Evolutionary conservation across 2,113 vertebrate genomes (phyloP).

Genomic region (Gulo gulo): DNA sequence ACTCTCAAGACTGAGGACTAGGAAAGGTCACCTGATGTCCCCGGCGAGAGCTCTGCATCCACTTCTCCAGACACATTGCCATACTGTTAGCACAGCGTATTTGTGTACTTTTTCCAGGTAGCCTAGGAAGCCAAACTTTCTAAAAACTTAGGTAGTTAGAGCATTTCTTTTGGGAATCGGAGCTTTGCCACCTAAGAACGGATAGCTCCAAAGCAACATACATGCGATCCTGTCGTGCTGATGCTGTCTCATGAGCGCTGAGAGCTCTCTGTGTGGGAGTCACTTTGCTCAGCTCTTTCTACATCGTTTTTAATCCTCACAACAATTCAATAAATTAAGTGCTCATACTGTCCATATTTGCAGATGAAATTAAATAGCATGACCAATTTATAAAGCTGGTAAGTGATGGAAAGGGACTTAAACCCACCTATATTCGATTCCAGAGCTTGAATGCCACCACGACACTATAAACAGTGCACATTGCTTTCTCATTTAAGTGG

Average conservation of each 20-base stretch:
- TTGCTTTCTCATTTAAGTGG: background rate
- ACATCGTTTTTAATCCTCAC: background rate
- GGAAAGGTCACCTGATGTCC: background rate
- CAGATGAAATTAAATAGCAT: background rate
- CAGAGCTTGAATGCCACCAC: background rate
- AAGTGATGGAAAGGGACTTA: background rate
- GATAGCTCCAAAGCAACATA: background rate
- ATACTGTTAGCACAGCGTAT: background rate
- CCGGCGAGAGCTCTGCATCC: background rate
- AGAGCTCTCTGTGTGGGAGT: background rate
- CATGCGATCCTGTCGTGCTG: background rate
- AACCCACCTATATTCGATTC: background rate
- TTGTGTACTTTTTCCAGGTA: background rate
- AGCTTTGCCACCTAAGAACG: background rate
- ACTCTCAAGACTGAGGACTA: background rate
- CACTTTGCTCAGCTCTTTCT: background rate
- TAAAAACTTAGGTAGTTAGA: background rate
- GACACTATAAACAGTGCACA: background rate
- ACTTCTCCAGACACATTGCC: background rate
- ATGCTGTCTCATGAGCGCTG: background rate
- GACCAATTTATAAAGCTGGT: background rate
- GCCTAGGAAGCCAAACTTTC: background rate
- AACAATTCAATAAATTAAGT: background rate
- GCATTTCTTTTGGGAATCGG: background rate
- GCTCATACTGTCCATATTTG: background rate